Evolutionary conservation across 2,888 invertebrate genomes (phyloP), one percentile per base, ranked within the genome.

Genomic region (Tromatobia lineatoria): DNA sequence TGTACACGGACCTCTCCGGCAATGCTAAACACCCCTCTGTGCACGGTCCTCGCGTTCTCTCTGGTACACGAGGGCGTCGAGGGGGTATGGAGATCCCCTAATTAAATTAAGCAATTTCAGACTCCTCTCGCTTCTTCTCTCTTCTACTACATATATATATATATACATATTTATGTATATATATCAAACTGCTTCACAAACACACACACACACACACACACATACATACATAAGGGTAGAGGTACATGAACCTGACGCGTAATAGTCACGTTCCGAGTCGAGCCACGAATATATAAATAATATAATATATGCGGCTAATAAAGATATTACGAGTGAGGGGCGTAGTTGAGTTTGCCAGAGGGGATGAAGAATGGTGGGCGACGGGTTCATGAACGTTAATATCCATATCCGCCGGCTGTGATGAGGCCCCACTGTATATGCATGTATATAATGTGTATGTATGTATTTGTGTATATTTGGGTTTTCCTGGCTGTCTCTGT

Each of bases 21-120:
- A 57, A 82, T 80, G 82, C 77, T 80, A 61, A 82, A 80, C 82
- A 84, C 77, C 77, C 83, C 76, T 74, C 74, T 50, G 80, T 71
- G 77, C 66, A 57, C 47, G 64, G 18, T 61, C 77, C 74, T 73
- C 45, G 52, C 38, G 11, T 52, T 47, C 83, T 54, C 70, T 38
- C 18, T 18, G 42, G 38, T 52, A 52, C 69, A 61, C 45, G 74
- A 74, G 61, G 34, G 74, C 47, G 34, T 29, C 61, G 69, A 61
- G 61, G 73, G 34, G 70, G 71, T 20, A 82, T 81, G 45, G 64
- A 64, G 38, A 73, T 67, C 64, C 80, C 73, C 86, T 86, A 84
- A 86, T 86, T 86, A 82, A 86, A 86, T 86, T 86, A 86, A 86
- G 86, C 79, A 84, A 84, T 84, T 85, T 84, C 79, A 82, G 75